Evolutionary conservation across 1,140 invertebrate species (phyloP), one percentile per base, ranked within the genome.

Genomic region (Melanaphis sacchari): DNA sequence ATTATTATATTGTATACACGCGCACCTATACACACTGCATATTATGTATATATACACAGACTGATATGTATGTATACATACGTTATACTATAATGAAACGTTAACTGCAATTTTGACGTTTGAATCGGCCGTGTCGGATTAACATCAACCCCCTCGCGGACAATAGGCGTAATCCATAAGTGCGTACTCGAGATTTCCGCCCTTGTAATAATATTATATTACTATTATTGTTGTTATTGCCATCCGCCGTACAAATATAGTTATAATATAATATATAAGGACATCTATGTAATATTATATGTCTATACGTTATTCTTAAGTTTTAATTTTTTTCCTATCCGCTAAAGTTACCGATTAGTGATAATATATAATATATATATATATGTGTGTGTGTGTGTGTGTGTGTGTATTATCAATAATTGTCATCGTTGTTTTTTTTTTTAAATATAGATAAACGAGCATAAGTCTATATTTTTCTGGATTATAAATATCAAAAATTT

Each of bases 81-180:
- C 59, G 59, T 66, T 66, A 26, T 59, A 66, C 59, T 84, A 84
- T 54, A 52, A 54, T 66, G 59, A 90, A 90, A 90, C 38, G 89
- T 18, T 90, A 90, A 90, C 89, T 90, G 52, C 81, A 41, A 52
- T 93, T 93, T 93, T 93, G 91, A 93, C 91, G 91, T 93, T 93
- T 93, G 66, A 93, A 93, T 93, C 81, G 91, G 76, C 81, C 91
- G 91, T 93, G 91, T 93, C 91, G 81, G 91, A 93, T 93, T 93
- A 93, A 84, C 91, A 93, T 93, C 46, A 41, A 82, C 81, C 91
- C 76, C 90, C 81, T 36, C 76, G 26, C n/a, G 49, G 81, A 93
- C 81, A 84, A 93, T 85, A 82, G 26, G 36, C 91, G 38, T 90
- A 90, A 90, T 90, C 89, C 89, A 54, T 92, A 93, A 93, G 91